These are phyloP conservation scores for Seira ritae DNA, from an alignment of 2,888 invertebrate genomes.

Conservation along the genomic window DNA sequence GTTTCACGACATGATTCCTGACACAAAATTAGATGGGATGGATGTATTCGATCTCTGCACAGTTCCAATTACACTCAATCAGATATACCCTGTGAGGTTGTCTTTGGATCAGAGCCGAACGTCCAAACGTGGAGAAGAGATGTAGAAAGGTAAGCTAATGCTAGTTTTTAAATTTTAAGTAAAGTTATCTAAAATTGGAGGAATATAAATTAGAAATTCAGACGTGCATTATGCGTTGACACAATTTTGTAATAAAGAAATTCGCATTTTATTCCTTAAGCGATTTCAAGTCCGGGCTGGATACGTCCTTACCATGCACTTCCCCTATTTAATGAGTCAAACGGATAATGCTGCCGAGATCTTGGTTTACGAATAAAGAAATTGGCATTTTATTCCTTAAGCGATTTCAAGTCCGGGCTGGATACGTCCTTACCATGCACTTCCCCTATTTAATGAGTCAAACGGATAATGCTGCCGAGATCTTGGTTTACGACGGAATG, in stretches of 20 bases:
- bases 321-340: conserved; percentile 86
- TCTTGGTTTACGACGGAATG: conserved; percentile 88
- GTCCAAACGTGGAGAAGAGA: conserved; percentile 82
- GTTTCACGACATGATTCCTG: conserved; percentile 84
- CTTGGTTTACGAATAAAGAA: conserved; percentile 88
- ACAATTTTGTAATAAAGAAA: no score
- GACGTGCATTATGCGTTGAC: no score
- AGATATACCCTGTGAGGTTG: conserved; percentile 91
- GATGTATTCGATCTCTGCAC: conserved; percentile 91
- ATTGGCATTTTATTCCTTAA: no score
- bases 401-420: conserved; percentile 77
- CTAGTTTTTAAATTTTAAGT: conserved; percentile 13
- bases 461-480: conserved; percentile 80
- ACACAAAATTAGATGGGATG: conserved; percentile 82
- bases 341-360: conserved; percentile 81
- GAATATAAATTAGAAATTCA: background rate
- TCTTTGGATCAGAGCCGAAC: conserved; percentile 88
- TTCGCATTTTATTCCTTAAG: no score
- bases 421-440: conserved; percentile 89
- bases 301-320: conserved; percentile 89
- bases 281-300: conserved; percentile 78
- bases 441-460: conserved; percentile 87
- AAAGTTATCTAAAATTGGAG: conserved; percentile 19
- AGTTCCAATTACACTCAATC: conserved; percentile 87
- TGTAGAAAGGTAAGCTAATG: conserved; percentile 81